A percentile compares a stretch with the other conserved stretches of the same genome.
Evolutionary conservation across 2,888 invertebrate species (phyloP).

Genomic region (Drosophila buzzatii): DNA sequence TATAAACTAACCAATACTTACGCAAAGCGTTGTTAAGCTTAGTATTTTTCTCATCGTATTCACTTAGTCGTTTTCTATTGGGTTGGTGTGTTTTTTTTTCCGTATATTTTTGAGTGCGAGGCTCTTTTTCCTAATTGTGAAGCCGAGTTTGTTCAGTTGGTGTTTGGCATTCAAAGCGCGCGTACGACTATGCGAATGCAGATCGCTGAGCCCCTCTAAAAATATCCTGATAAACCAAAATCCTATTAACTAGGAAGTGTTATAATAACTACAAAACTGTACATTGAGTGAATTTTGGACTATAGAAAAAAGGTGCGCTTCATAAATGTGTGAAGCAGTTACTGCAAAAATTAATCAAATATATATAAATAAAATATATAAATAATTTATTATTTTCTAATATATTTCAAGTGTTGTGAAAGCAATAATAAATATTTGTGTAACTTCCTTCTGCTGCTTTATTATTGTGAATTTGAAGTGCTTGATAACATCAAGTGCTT

Average conservation of each 20-base stretch:
- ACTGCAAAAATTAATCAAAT: not conserved
- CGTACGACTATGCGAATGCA: constrained; percentile 50
- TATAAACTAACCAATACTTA: constrained; percentile 57
- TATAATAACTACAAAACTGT: not conserved
- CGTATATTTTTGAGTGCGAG: constrained; percentile 41
- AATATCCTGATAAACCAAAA: constrained; percentile 12
- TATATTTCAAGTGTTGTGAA: constrained; percentile 6
- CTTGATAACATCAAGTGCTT: constrained; percentile 10
- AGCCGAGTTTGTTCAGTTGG: constrained; percentile 76
- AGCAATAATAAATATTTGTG: not conserved
- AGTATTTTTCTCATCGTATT: constrained; percentile 35
- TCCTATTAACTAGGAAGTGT: not conserved
- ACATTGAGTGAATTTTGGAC: not conserved
- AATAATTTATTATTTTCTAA: not conserved
- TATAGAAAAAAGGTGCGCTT: constrained; percentile 15
- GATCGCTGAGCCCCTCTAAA: constrained; percentile 18
- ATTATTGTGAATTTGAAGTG: too few species aligned
- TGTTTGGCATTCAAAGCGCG: constrained; percentile 77
- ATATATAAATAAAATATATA: not conserved
- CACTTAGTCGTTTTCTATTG: constrained; percentile 61
- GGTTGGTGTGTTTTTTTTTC: constrained; percentile 23
- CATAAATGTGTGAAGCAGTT: not conserved
- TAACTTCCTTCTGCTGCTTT: not conserved
- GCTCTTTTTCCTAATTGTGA: constrained; percentile 71
- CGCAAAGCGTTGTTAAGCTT: constrained; percentile 40